A percentile compares a stretch with the other conserved stretches of the same genome.
Conservation (phyloP, 2,113 vertebrate species). For the Ascaphus truei region DNA sequence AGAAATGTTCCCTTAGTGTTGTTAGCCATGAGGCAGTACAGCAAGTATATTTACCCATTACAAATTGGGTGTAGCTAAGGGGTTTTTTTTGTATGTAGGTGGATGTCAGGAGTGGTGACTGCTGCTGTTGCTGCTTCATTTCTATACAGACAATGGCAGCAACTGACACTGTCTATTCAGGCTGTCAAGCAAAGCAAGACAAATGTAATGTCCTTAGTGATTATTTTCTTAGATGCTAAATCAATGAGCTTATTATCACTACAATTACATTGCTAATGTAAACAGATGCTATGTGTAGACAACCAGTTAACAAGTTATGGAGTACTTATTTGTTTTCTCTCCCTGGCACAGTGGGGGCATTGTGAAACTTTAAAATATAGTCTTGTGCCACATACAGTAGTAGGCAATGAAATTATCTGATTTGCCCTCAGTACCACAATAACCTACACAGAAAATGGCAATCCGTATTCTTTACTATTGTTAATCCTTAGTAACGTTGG, state of each 20-base stretch:
- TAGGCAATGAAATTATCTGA: no score
- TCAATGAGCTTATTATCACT: constrained; percentile 89
- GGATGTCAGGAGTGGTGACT: background rate
- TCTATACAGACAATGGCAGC: constrained; percentile 68
- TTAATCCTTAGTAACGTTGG: no score
- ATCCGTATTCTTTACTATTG: no score
- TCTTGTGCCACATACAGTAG: no score
- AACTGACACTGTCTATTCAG: constrained; percentile 73
- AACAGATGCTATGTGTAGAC: constrained; percentile 82
- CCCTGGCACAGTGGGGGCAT: background rate
- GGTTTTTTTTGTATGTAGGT: constrained; percentile 18
- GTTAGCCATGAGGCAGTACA: constrained; percentile 3
- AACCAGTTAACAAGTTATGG: constrained; percentile 64
- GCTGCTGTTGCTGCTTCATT: constrained; percentile 52
- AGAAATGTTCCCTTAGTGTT: constrained; percentile 26
- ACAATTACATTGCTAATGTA: constrained; percentile 87
- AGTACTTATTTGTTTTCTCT: constrained; percentile 13
- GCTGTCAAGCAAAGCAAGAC: constrained; percentile 88
- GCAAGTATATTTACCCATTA: constrained; percentile 30
- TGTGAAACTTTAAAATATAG: no score
- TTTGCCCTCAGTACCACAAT: no score
- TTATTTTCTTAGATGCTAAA: constrained; percentile 86
- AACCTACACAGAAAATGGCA: no score
- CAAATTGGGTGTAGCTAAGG: constrained; percentile 22
- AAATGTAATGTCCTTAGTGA: constrained; percentile 81